Percentiles rank a stretch among this genome's conserved stretches.
Evolutionary conservation across 2,797 vertebrate genomes (phyloP).

Genomic region (Psittacula derbiana): DNA sequence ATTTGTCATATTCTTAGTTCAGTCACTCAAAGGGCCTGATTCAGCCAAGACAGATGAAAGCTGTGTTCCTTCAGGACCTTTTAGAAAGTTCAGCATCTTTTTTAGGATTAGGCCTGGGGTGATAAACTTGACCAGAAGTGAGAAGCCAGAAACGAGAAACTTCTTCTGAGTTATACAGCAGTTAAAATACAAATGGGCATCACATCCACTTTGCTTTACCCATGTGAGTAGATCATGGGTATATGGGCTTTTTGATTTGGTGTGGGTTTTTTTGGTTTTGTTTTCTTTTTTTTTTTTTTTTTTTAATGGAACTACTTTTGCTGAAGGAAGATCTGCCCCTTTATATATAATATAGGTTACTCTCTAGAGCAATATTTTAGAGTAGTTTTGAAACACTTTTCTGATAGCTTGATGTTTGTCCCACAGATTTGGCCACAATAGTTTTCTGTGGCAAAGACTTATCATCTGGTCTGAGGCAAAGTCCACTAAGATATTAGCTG

Average conservation of each 20-base stretch:
- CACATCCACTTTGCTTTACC: background rate
- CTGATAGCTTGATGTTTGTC: constrained; percentile 48
- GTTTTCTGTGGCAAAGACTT: constrained; percentile 71
- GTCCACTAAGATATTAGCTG: constrained; percentile 73
- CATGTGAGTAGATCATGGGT: background rate
- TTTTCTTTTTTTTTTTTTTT: background rate
- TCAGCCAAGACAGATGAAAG: background rate
- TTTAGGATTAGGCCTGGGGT: background rate
- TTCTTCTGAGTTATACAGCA: background rate
- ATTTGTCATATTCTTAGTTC: background rate
- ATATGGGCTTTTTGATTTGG: background rate
- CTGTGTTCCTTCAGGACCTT: background rate
- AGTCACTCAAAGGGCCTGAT: background rate
- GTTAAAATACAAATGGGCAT: background rate
- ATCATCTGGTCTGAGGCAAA: constrained; percentile 74
- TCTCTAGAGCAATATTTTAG: background rate
- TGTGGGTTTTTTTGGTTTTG: background rate
- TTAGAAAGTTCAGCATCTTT: background rate
- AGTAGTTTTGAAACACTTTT: constrained; percentile 42
- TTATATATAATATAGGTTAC: background rate
- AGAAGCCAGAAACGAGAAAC: background rate
- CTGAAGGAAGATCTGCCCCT: background rate
- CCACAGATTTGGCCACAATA: constrained; percentile 55
- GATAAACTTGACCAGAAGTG: background rate
- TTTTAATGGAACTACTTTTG: background rate